Evolutionary conservation across 2,888 invertebrate species (phyloP), one percentile per base, ranked within the genome.

Genomic region (Buathra laborator): DNA sequence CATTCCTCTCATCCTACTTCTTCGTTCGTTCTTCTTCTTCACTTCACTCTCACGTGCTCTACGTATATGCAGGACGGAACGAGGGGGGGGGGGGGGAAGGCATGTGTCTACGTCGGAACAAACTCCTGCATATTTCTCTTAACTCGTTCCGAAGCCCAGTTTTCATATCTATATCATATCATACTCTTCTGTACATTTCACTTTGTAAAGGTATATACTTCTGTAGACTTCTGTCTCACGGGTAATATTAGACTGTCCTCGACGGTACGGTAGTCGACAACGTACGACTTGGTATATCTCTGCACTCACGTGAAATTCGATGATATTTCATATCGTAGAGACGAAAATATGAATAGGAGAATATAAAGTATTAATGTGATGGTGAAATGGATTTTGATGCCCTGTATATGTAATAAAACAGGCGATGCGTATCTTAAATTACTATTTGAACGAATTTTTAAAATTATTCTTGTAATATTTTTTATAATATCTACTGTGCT

Each of bases 121-220:
- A 85, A 81, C 80, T 86, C 84, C 37, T 29, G 84, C 78, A 83
- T 78, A 85, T 82, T 85, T 71, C 68, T 72, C 81, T 78, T 75
- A 75, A 85, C 80, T 86, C 78, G 64, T 85, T 74, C 46, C 48
- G 44, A 53, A 62, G 29, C 44, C 71, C 48, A 59, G 66, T 62
- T 48, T 43, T 53, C 53, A n/a, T 62, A 62, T 32, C 29, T 32
- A 62, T 32, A 62, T 56, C 44, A 29, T n/a, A 48, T 72, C 16
- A 12, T 24, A 48, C 12, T 32, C 29, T 46, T 43, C 19, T 24
- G 29, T 32, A 62, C 62, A 32, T 62, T 62, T 62, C 62, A 32
- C 62, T 32, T 14, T 32, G 32, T 14, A 29, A 32, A 62, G 62
- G 62, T 24, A 32, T 32, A 62, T 62, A 16, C 62, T 12, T 19